Evolutionary conservation across 2,888 invertebrate genomes (phyloP).

Genomic region (Portevinia maculata): DNA sequence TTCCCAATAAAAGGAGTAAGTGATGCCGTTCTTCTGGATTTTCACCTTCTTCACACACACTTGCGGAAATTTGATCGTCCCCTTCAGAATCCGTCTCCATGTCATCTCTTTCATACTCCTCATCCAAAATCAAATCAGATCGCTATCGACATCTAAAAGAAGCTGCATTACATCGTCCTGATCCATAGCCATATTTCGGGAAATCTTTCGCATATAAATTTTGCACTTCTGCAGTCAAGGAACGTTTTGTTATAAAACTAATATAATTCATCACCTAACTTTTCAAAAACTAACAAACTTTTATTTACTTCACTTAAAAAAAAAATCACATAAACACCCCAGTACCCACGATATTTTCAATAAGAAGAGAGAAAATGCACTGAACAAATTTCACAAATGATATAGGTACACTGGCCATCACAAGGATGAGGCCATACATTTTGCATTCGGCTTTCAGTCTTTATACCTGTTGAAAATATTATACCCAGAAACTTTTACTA

Average conservation of each 20-base stretch:
- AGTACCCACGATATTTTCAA: slow-evolving; percentile 1
- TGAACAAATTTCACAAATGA: no score
- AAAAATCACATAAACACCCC: not conserved
- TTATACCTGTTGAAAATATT: no score
- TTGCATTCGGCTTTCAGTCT: no score
- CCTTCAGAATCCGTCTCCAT: slow-evolving; percentile 23
- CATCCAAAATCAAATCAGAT: not conserved
- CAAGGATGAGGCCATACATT: no score
- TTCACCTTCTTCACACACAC: slow-evolving; percentile 10
- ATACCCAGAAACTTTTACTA: no score
- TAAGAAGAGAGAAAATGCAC: no score
- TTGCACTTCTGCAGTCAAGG: slow-evolving; percentile 9
- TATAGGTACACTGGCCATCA: no score
- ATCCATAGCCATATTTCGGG: not conserved
- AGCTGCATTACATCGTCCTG: slow-evolving; percentile 13
- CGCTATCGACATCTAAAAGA: slow-evolving; percentile 6
- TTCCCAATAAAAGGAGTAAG: slow-evolving; percentile 24
- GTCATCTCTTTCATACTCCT: slow-evolving; percentile 28
- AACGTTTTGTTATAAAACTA: slow-evolving; percentile 18
- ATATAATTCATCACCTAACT: not conserved
- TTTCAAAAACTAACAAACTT: not conserved
- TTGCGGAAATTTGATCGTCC: slow-evolving; percentile 22
- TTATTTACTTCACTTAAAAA: not conserved
- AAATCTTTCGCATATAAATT: slow-evolving; percentile 6
- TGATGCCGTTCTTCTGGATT: slow-evolving; percentile 21